Conservation (phyloP, 1,140 invertebrate genomes). For the Parasteatoda tepidariorum region DNA sequence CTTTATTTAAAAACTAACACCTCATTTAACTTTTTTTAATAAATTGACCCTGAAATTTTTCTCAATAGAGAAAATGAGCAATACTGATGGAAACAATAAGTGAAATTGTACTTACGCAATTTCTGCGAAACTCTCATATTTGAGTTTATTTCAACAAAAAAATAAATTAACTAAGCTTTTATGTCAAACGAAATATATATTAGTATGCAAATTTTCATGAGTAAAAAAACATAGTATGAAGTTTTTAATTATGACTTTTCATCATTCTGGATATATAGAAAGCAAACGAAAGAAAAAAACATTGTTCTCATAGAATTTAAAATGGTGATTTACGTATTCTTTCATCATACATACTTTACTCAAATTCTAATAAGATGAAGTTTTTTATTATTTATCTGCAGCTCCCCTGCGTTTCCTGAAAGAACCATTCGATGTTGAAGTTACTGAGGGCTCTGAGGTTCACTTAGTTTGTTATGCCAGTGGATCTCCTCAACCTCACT, state of each 20-base stretch:
- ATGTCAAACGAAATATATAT: too few relatives aligned
- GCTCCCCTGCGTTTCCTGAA: conserved; percentile 93
- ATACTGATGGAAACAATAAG: too few relatives aligned
- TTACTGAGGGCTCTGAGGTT: conserved; percentile 84
- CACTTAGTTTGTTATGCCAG: conserved; percentile 67
- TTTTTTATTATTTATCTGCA: conserved; percentile 71
- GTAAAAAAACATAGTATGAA: neutral
- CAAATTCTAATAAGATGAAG: too few relatives aligned
- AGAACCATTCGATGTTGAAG: conserved; percentile 87
- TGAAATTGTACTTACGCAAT: too few relatives aligned
- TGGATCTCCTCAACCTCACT: conserved; percentile 49
- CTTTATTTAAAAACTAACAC: too few relatives aligned
- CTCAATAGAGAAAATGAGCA: too few relatives aligned
- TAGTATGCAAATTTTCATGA: neutral
- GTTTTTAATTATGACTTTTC: neutral
- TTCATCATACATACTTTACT: neutral
- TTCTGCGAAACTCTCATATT: too few relatives aligned
- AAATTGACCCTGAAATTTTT: too few relatives aligned
- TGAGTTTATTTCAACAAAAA: too few relatives aligned
- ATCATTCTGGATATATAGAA: neutral
- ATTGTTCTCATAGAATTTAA: neutral
- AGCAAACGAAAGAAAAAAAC: neutral
- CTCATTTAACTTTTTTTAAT: too few relatives aligned
- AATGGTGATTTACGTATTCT: neutral
- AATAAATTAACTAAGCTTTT: too few relatives aligned